Percentiles rank a stretch among this genome's conserved stretches.
Evolutionary conservation across 2,113 vertebrate species (phyloP).

Genomic region (Hyla sarda): DNA sequence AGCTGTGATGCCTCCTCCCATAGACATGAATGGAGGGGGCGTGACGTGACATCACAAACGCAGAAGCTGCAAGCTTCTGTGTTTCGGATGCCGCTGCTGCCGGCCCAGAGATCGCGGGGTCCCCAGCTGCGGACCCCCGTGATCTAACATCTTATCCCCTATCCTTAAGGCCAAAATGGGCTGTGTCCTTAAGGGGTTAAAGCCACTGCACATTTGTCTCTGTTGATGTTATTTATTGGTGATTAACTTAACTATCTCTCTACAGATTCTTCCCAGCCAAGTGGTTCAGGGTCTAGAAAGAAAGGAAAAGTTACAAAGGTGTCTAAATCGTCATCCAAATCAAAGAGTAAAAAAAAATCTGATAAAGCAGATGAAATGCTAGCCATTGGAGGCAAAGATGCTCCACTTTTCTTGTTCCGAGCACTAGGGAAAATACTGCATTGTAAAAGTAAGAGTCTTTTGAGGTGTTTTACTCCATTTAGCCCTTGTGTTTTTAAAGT

Average conservation of each 20-base stretch:
- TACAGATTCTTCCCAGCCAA: conserved; percentile 72
- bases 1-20: no score
- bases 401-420: conserved; percentile 93
- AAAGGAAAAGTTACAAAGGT: conserved; percentile 69
- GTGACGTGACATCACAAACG: no score
- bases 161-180: no score
- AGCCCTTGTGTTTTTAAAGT: neutral
- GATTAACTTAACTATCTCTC: neutral
- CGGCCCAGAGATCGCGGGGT: no score
- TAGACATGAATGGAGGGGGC: no score
- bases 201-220: no score
- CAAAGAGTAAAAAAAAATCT: conserved; percentile 70
- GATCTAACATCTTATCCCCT: no score
- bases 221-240: no score
- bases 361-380: conserved; percentile 69
- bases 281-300: conserved; percentile 70
- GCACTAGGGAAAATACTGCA: conserved; percentile 95
- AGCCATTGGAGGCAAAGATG: conserved; percentile 89
- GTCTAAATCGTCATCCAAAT: conserved; percentile 67
- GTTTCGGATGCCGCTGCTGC: no score
- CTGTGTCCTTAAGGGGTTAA: no score
- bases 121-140: no score
- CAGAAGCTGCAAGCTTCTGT: no score
- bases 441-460: conserved; percentile 88
- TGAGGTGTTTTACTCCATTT: neutral